A percentile compares a stretch with the other conserved stretches of the same genome.
Conservation (phyloP, 2,888 invertebrate genomes). For the Endotricha flammealis region DNA sequence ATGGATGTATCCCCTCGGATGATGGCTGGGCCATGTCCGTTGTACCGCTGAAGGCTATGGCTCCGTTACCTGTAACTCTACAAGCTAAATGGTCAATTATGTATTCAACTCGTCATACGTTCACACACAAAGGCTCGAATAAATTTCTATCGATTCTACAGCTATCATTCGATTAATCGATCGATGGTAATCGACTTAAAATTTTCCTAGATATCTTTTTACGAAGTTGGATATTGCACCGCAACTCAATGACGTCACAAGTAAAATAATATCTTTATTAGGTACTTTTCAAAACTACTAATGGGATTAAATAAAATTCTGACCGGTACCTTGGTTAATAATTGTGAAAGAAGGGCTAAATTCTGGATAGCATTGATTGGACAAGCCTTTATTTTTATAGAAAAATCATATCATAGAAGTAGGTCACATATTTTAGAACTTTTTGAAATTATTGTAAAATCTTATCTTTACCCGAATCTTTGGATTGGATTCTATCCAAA, state of each 20-base stretch:
- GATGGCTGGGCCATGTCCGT: slow-evolving; percentile 34
- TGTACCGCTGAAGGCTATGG: slow-evolving; percentile 57
- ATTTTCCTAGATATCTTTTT: no score
- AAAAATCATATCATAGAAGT: background rate
- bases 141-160: slow-evolving; percentile 28
- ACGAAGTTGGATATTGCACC: no score
- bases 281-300: no score
- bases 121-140: slow-evolving; percentile 36
- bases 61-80: slow-evolving; percentile 56
- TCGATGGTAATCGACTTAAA: background rate
- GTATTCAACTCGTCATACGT: slow-evolving; percentile 34
- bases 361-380: no score
- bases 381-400: background rate
- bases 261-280: no score
- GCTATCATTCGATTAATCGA: slow-evolving; percentile 16
- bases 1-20: slow-evolving; percentile 38
- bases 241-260: no score
- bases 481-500: slow-evolving; percentile 14
- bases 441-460: slow-evolving; percentile 7
- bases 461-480: slow-evolving; percentile 9
- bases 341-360: no score
- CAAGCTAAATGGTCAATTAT: slow-evolving; percentile 66
- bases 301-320: no score
- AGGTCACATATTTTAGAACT: background rate
- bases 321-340: no score